Evolutionary conservation across 2,888 invertebrate species (phyloP).

Genomic region (Junonia oenone): DNA sequence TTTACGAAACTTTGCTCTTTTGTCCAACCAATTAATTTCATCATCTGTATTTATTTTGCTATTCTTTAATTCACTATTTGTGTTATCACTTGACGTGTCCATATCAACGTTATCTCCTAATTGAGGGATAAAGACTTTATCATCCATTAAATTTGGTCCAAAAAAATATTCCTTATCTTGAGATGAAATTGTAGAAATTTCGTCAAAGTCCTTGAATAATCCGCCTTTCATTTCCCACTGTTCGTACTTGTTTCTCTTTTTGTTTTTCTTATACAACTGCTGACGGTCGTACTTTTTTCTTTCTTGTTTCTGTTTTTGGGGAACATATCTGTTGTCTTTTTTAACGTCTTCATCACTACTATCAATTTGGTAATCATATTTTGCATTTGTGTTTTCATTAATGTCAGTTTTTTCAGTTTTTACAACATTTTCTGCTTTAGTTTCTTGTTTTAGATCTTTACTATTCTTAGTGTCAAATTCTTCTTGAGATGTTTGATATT

Average conservation of each 20-base stretch:
- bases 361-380: constrained; percentile 23
- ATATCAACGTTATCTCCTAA: constrained; percentile 33
- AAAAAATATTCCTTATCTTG: constrained; percentile 42
- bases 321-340: constrained; percentile 63
- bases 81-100: constrained; percentile 28
- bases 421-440: not conserved
- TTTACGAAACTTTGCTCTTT: constrained; percentile 50
- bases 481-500: not conserved
- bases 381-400: constrained; percentile 1
- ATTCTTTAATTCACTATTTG: constrained; percentile 22
- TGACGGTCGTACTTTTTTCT: constrained; percentile 58
- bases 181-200: constrained; percentile 44
- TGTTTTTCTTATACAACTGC: constrained; percentile 61
- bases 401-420: constrained; percentile 17
- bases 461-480: not conserved
- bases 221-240: constrained; percentile 71
- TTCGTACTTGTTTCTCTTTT: constrained; percentile 64
- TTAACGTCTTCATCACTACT: constrained; percentile 57
- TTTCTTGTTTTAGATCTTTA: not conserved
- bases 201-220: constrained; percentile 62
- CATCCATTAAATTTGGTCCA: constrained; percentile 38
- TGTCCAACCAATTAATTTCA: constrained; percentile 55
- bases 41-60: constrained; percentile 19
- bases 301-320: constrained; percentile 50
- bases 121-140: constrained; percentile 37